Base-by-base conservation (phyloP, 1,140 invertebrate species). In the Camponotus floridanus region DNA sequence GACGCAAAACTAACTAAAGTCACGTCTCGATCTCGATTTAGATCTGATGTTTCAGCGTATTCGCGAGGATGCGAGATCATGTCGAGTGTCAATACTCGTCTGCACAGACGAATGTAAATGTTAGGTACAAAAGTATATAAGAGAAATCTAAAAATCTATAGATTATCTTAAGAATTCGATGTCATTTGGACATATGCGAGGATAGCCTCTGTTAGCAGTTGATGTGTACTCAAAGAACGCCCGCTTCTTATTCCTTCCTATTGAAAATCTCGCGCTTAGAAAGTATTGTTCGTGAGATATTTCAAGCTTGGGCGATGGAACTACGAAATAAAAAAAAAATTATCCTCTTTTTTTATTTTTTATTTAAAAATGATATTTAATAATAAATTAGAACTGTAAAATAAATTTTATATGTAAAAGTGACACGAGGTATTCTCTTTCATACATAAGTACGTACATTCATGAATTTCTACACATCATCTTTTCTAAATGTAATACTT, bases 141-240 rank as follows among this genome's bases (percentile, higher is more conserved):
- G 15, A 51, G 48, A n/a, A 73, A 42, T 39, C 86, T 74, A 61
- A 13, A 2, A 6, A 78, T 64, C 15, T 65, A 26, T 26, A 78
- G 42, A 64, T 64, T 64, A 39, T 42, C 8, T 76, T 33, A 15
- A 5, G 31, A 36, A 33, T 31, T 70, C 0, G 11, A 51, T 45
- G 15, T 0, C 15, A 68, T 15, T 57, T 88, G 11, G 21, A 85
- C 15, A 26, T 8, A 33, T 45, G 26, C 26, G 9, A 67, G 48
- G 36, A 55, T 71, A 42, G 39, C 26, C 71, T 86, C 71, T 85
- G 33, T 65, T 67, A 85, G 45, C 80, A 79, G 71, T 61, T 73
- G 86, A 87, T 65, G 36, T 59, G 21, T n/a, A 21, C 21, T 84
- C 48, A 31, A 81, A 57, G n/a, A 33, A 7, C 31, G 61, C 15